These are phyloP conservation scores for Helobdella robusta DNA, from an alignment of 2,888 invertebrate genomes.

Conservation along the genomic window DNA sequence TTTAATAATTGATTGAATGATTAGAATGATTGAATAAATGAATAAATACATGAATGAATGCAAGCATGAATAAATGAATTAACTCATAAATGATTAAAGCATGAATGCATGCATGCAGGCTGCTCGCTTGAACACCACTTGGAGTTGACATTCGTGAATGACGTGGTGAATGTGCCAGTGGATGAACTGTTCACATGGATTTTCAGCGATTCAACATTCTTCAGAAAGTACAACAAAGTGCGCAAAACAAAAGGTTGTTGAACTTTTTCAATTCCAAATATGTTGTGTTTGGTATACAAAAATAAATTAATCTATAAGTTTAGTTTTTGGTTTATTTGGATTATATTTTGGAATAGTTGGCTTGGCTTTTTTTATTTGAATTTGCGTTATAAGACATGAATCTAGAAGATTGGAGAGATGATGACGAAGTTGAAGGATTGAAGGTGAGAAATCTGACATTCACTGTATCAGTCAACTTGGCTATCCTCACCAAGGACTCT, in stretches of 20 bases:
- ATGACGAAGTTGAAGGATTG: constrained; percentile 57
- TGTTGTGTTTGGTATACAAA: too few relatives aligned
- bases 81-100: not conserved
- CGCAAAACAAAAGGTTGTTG: constrained; percentile 61
- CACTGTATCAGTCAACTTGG: constrained; percentile 70
- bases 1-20: too few relatives aligned
- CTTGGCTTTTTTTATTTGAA: too few relatives aligned
- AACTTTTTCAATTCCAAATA: too few relatives aligned
- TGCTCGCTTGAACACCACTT: constrained; percentile 44
- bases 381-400: too few relatives aligned
- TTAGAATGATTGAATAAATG: too few relatives aligned
- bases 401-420: constrained; percentile 68
- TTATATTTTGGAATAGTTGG: too few relatives aligned
- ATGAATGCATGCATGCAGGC: not conserved
- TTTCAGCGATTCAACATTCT: constrained; percentile 85
- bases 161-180: constrained; percentile 71
- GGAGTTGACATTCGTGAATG: constrained; percentile 54
- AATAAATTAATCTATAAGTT: too few relatives aligned
- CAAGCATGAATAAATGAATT: not conserved
- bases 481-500: constrained; percentile 81
- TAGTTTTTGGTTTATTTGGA: too few relatives aligned
- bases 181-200: constrained; percentile 81
- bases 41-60: not conserved
- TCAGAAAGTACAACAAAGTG: constrained; percentile 69
- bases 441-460: constrained; percentile 72